Conservation (phyloP, 92 coral and sea anemone genomes). For the Porites rus region DNA sequence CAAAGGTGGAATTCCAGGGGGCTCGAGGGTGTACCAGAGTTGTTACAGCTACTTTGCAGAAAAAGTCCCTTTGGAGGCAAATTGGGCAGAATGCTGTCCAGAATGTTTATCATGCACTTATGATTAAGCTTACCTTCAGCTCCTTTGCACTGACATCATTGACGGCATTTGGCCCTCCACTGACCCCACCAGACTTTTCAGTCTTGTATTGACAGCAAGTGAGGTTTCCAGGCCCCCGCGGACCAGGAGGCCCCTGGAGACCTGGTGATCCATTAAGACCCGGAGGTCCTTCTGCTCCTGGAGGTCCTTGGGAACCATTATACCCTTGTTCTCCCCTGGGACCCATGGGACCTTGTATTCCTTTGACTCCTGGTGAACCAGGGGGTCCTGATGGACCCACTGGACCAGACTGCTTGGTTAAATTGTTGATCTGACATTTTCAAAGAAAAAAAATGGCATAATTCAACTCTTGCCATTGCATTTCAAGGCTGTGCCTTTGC, state of each 20-base stretch:
- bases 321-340: constrained; percentile 50
- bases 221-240: constrained; percentile 67
- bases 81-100: neutral
- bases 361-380: neutral
- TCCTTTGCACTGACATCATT: neutral
- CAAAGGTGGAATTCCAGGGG: too few species aligned
- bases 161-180: neutral
- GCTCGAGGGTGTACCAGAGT: too few species aligned
- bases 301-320: constrained; percentile 41
- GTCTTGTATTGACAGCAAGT: constrained; percentile 45
- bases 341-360: constrained; percentile 44
- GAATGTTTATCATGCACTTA: neutral
- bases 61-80: neutral
- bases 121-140: neutral
- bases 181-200: neutral
- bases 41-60: too few species aligned
- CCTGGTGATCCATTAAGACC: constrained; percentile 50
- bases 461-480: too few species aligned
- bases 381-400: neutral
- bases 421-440: neutral
- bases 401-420: neutral
- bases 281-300: constrained; percentile 44
- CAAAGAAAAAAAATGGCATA: neutral
- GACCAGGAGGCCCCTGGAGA: constrained; percentile 51
- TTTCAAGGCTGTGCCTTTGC: too few species aligned